Conservation (phyloP, 2,888 invertebrate genomes). For the Clivina fossor region DNA sequence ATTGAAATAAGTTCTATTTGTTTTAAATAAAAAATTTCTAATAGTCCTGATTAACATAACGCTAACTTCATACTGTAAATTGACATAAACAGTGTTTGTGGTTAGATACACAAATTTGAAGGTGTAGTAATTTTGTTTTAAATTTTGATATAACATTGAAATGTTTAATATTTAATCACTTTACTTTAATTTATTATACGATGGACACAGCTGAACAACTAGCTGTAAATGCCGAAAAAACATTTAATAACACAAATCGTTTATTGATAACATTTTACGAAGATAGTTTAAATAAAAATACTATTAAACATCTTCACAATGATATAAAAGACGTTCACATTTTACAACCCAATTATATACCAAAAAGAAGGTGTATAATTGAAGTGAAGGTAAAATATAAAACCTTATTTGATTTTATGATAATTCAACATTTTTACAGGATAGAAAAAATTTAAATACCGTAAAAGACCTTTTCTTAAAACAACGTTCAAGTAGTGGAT, state of each 20-base stretch:
- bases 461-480: conserved; percentile 6
- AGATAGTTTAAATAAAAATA: conserved; percentile 13
- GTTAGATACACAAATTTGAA: no score
- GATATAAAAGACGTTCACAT: conserved; percentile 20
- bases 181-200: conserved; percentile 4
- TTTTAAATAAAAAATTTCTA: no score
- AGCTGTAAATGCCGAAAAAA: conserved; percentile 25
- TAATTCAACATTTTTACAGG: conserved; percentile 10
- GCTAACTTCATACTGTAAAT: conserved; percentile 9
- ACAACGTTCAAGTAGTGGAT: neutral
- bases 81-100: conserved; percentile 12
- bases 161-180: neutral
- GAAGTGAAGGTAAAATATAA: conserved; percentile 24
- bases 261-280: conserved; percentile 22
- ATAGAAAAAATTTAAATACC: conserved; percentile 7
- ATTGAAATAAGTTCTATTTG: no score
- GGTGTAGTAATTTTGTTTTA: no score
- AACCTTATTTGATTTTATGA: neutral
- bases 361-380: conserved; percentile 15
- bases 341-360: conserved; percentile 21
- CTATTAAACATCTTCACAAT: conserved; percentile 12
- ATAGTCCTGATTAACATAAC: no score
- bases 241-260: conserved; percentile 18
- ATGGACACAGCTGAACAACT: conserved; percentile 10
- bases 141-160: no score